Percentiles rank a stretch among this genome's conserved stretches.
Evolutionary conservation across 2,888 invertebrate species (phyloP).

Genomic region (Netelia virgata): DNA sequence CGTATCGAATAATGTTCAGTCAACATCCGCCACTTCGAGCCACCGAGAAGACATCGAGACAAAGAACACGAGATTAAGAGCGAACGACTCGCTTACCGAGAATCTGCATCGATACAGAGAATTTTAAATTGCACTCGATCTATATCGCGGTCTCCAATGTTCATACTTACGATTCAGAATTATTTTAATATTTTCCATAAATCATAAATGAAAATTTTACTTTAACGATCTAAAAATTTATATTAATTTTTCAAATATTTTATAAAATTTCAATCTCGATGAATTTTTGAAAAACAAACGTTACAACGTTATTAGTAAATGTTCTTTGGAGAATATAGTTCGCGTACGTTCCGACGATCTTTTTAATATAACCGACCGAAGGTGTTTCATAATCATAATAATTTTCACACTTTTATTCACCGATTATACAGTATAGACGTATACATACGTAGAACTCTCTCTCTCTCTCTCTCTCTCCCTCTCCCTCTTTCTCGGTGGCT

Average conservation of each 20-base stretch:
- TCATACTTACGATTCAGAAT: not conserved
- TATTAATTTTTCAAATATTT: not conserved
- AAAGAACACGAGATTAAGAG: not conserved
- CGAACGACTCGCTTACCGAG: constrained; percentile 31
- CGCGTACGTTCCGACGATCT: not conserved
- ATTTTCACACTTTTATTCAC: not conserved
- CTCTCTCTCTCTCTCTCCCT: too few species aligned
- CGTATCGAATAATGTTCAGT: constrained; percentile 56
- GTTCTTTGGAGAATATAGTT: not conserved
- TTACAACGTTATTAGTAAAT: not conserved
- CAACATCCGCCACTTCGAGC: constrained; percentile 53
- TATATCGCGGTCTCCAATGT: not conserved
- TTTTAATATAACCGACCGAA: not conserved
- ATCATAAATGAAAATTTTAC: not conserved
- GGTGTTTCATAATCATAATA: not conserved
- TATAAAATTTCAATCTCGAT: not conserved
- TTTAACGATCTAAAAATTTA: too few species aligned
- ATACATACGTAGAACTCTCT: constrained; percentile 8
- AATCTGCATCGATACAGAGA: constrained; percentile 39
- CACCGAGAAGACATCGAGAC: constrained; percentile 7
- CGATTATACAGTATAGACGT: not conserved
- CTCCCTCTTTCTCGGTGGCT: constrained; percentile 17
- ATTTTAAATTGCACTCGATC: constrained; percentile 20
- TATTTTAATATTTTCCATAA: not conserved
- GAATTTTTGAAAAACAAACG: too few species aligned